Percentiles rank a stretch among this genome's conserved stretches.
phyloP scores from a whole-genome alignment of 2,113 vertebrate species.

The Junco hyemalis region DNA sequence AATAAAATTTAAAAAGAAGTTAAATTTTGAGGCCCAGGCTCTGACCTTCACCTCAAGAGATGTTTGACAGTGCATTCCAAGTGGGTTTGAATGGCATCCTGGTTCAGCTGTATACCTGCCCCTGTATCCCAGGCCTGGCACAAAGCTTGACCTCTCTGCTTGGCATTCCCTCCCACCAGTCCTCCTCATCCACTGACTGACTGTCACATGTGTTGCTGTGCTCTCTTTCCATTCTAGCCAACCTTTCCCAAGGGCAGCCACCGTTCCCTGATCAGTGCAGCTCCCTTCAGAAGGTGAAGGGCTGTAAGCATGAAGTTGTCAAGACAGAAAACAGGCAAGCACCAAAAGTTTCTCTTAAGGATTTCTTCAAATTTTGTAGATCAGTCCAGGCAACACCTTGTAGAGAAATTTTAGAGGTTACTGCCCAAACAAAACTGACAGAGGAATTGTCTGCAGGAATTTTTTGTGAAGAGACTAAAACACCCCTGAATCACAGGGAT shows the following conservation, averaged over 20 bases:
- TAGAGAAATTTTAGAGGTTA: neutral
- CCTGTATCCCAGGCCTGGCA: neutral
- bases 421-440: neutral
- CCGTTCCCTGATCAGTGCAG: rapidly evolving
- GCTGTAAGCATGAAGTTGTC: neutral
- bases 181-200: neutral
- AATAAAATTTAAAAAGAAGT: neutral
- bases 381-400: neutral
- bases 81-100: neutral
- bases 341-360: neutral
- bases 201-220: neutral
- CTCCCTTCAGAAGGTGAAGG: neutral
- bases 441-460: neutral
- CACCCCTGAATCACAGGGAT: neutral
- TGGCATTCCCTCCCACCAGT: neutral
- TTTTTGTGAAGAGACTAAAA: neutral
- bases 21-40: neutral
- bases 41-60: neutral
- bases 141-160: neutral
- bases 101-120: neutral
- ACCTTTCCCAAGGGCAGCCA: neutral
- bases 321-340: neutral
- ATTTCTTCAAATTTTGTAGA: no score
- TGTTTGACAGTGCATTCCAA: neutral
- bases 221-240: neutral